Conservation (phyloP, 2,113 vertebrate genomes). For the Gorsachius goisagi region DNA sequence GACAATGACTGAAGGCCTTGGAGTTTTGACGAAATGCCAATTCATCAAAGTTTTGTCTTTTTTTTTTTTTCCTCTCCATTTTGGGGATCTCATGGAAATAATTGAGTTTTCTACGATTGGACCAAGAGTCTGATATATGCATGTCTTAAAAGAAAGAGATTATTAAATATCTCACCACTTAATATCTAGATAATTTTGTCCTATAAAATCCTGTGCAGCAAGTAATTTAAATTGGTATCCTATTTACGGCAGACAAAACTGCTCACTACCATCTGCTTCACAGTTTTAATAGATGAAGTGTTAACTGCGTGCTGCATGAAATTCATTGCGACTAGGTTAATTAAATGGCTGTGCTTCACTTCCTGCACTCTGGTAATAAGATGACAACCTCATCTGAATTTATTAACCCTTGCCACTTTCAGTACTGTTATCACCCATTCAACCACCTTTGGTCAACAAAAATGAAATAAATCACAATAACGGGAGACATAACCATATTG, state of each 20-base stretch:
- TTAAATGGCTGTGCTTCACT: conserved; percentile 71
- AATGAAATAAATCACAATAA: conserved; percentile 66
- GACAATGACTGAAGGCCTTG: background rate
- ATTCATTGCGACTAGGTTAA: conserved; percentile 72
- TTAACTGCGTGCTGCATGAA: conserved; percentile 66
- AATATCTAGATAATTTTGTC: conserved; percentile 62
- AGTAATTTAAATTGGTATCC: conserved; percentile 63
- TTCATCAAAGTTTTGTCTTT: background rate
- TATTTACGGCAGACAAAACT: conserved; percentile 67
- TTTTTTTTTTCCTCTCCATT: background rate
- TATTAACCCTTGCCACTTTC: conserved; percentile 69
- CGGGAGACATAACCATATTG: conserved; percentile 46
- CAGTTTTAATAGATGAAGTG: conserved; percentile 69
- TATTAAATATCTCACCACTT: conserved; percentile 55
- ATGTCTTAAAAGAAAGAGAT: conserved; percentile 21
- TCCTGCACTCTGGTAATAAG: conserved; percentile 64
- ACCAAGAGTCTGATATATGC: background rate
- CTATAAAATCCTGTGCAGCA: conserved; percentile 58
- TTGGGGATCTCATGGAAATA: conserved; percentile 15
- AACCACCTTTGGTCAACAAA: conserved; percentile 46
- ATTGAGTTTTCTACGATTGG: conserved; percentile 7
- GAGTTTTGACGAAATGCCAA: conserved; percentile 8
- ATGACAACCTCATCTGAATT: conserved; percentile 72
- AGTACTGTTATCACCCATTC: conserved; percentile 43
- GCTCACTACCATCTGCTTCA: conserved; percentile 64